phyloP scores from a whole-genome alignment of 2,888 invertebrate genomes.

The Calliscelio sp. region DNA sequence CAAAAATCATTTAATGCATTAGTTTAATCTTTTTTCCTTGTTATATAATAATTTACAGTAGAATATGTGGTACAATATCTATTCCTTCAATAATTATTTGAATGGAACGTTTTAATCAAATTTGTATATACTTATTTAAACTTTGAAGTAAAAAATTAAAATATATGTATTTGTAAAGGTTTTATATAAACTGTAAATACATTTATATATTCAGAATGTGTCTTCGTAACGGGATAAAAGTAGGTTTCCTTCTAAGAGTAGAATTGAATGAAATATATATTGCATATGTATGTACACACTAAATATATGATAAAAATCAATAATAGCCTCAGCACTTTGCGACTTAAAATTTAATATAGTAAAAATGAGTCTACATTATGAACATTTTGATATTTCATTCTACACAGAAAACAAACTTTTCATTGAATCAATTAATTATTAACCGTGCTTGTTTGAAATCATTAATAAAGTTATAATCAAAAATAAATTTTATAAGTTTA shows the following conservation, averaged over 20 bases:
- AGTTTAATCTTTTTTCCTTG: too few species aligned
- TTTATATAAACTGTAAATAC: too few species aligned
- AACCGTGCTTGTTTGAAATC: too few species aligned
- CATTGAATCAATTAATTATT: background rate
- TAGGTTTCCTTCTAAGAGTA: background rate
- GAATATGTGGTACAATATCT: too few species aligned
- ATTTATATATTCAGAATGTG: background rate
- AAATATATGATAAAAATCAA: conserved; percentile 15
- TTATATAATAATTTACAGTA: too few species aligned
- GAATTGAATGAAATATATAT: background rate
- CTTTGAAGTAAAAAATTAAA: too few species aligned
- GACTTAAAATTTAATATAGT: conserved; percentile 8
- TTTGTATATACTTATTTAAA: too few species aligned
- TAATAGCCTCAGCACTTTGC: background rate
- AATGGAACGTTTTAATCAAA: too few species aligned
- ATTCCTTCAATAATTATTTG: too few species aligned
- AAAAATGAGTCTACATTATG: background rate
- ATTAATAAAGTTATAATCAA: background rate
- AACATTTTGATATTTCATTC: background rate
- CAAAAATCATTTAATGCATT: too few species aligned
- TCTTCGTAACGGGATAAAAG: background rate
- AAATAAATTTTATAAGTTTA: too few species aligned
- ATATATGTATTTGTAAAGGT: too few species aligned
- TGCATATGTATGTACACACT: background rate
- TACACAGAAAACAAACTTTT: background rate